Conservation (phyloP, 2,797 vertebrate genomes). For the Pterois miles region DNA sequence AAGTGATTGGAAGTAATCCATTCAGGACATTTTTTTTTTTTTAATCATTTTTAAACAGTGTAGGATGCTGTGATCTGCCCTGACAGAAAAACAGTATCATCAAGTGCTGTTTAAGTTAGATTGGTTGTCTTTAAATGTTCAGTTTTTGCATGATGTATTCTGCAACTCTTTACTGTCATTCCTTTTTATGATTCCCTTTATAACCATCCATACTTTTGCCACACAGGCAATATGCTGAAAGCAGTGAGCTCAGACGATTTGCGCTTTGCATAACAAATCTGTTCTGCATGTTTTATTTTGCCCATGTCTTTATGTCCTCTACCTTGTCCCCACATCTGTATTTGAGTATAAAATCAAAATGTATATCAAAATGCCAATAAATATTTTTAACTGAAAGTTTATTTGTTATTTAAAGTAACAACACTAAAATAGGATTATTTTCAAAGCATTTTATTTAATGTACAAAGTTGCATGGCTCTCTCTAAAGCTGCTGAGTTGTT, state of each 20-base stretch:
- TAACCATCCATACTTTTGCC: background rate
- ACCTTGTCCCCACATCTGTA: background rate
- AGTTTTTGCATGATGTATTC: background rate
- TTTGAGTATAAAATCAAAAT: background rate
- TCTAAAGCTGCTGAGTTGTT: background rate
- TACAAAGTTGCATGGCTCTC: background rate
- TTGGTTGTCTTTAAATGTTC: background rate
- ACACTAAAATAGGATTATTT: background rate
- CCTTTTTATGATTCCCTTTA: background rate
- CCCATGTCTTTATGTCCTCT: background rate
- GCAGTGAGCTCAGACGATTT: conserved; percentile 11
- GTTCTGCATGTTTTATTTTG: conserved; percentile 48
- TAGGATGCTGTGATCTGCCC: background rate
- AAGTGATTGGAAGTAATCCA: conserved; percentile 21
- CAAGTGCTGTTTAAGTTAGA: background rate
- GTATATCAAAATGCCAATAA: conserved; percentile 41
- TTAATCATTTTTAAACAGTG: background rate
- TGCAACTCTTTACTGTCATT: background rate
- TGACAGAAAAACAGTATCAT: background rate
- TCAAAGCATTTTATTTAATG: conserved; percentile 54
- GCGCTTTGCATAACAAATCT: conserved; percentile 63
- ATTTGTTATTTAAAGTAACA: conserved; percentile 27
- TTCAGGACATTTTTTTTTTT: background rate
- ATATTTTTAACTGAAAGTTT: conserved; percentile 17
- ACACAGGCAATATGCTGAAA: background rate